Evolutionary conservation across 2,113 vertebrate genomes (phyloP).

Genomic region (Mirza zaza): DNA sequence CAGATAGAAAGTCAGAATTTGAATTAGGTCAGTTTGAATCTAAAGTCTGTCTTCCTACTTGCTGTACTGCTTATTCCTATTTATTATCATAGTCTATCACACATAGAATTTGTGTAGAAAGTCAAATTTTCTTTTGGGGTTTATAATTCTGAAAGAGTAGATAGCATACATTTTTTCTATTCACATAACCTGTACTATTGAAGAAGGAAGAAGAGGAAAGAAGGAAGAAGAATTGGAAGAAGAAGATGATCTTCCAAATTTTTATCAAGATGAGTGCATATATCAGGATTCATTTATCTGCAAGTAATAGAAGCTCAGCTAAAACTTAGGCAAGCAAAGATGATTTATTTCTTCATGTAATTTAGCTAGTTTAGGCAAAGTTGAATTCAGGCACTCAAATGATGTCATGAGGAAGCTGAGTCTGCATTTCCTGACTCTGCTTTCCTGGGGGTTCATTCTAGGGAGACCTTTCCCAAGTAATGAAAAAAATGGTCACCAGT

Average conservation of each 20-base stretch:
- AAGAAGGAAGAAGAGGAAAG: neutral
- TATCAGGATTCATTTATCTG: neutral
- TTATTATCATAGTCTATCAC: neutral
- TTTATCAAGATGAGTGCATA: slow-evolving; percentile 2
- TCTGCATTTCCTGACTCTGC: neutral
- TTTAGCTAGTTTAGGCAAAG: neutral
- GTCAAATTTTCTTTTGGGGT: neutral
- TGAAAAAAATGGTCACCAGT: neutral
- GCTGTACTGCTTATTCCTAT: neutral
- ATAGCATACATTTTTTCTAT: neutral
- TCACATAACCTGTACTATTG: neutral
- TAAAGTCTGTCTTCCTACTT: neutral
- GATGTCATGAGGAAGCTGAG: neutral
- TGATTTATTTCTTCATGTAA: neutral
- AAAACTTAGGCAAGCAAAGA: neutral
- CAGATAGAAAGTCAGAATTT: neutral
- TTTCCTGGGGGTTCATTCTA: neutral
- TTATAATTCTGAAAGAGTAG: neutral
- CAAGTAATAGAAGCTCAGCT: slow-evolving; percentile 13
- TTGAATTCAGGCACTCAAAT: slow-evolving; percentile 18
- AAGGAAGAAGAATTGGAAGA: neutral
- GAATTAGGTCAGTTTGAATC: neutral
- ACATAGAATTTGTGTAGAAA: neutral
- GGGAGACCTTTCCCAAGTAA: neutral
- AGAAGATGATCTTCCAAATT: neutral